phyloP scores from a whole-genome alignment of 2,113 vertebrate species.

The Anser cygnoides region DNA sequence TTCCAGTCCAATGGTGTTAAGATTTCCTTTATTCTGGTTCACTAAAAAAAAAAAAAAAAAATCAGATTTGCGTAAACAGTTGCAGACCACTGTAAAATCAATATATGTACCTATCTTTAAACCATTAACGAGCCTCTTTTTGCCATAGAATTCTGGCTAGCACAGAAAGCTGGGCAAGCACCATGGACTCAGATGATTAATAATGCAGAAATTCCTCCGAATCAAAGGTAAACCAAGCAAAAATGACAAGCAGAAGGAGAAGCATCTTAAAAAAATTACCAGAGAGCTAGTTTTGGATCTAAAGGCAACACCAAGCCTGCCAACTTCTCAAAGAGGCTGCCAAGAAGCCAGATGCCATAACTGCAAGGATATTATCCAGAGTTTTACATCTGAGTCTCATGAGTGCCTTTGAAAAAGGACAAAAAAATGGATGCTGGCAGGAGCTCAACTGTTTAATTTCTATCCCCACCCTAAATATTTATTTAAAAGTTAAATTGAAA shows the following conservation, averaged over 20 bases:
- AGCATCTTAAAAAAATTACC: constrained; percentile 54
- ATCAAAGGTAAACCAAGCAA: constrained; percentile 61
- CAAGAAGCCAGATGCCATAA: constrained; percentile 64
- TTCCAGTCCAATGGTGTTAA: not conserved
- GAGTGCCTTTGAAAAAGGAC: constrained; percentile 56
- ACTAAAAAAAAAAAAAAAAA: not conserved
- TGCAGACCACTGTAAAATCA: not conserved
- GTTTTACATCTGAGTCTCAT: constrained; percentile 39
- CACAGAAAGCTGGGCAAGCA: constrained; percentile 12
- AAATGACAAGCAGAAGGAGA: constrained; percentile 42
- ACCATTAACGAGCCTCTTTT: not conserved
- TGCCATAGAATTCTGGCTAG: not conserved
- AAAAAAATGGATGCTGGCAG: constrained; percentile 36
- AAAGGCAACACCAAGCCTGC: constrained; percentile 53
- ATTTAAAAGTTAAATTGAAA: constrained; percentile 71
- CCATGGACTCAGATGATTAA: constrained; percentile 1
- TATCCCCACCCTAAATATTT: constrained; percentile 70
- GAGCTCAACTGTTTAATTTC: constrained; percentile 56
- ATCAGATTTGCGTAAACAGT: not conserved
- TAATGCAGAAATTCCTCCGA: constrained; percentile 36
- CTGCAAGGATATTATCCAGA: constrained; percentile 45
- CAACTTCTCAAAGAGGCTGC: constrained; percentile 48
- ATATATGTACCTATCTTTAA: not conserved
- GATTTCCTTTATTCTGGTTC: not conserved
- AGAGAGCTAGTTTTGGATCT: constrained; percentile 50